phyloP scores from a whole-genome alignment of 2,888 invertebrate species.

The Epirrhoe alternata region DNA sequence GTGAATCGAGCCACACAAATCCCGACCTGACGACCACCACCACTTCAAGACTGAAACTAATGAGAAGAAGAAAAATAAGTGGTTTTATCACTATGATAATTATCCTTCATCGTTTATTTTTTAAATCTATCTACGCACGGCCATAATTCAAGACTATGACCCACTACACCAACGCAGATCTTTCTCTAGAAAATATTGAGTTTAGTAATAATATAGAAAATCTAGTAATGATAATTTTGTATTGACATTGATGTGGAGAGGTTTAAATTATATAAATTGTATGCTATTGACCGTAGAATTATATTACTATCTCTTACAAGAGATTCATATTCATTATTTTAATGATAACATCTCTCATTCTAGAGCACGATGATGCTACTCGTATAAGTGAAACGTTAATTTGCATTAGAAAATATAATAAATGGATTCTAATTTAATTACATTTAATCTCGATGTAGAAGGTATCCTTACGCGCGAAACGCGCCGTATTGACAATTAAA shows the following conservation, averaged over 20 bases:
- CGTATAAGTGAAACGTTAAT: background rate
- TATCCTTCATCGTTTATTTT: too few relatives aligned
- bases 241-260: constrained; percentile 40
- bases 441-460: too few relatives aligned
- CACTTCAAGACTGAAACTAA: too few relatives aligned
- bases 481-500: too few relatives aligned
- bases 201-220: constrained; percentile 31
- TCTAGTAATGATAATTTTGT: constrained; percentile 28
- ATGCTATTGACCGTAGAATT: constrained; percentile 4
- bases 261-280: constrained; percentile 24
- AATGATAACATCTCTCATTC: constrained; percentile 9
- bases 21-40: too few relatives aligned
- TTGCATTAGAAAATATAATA: too few relatives aligned
- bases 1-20: too few relatives aligned
- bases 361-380: background rate
- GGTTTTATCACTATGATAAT: too few relatives aligned
- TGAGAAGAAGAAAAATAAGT: too few relatives aligned
- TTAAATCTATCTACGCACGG: too few relatives aligned
- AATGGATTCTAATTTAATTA: too few relatives aligned
- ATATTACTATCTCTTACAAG: constrained; percentile 16
- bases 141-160: background rate
- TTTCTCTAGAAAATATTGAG: background rate
- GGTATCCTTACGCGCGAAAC: too few relatives aligned
- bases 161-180: background rate
- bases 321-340: constrained; percentile 7